Base-by-base conservation (phyloP, 2,113 vertebrate genomes). In the Xiphorhynchus elegans region DNA sequence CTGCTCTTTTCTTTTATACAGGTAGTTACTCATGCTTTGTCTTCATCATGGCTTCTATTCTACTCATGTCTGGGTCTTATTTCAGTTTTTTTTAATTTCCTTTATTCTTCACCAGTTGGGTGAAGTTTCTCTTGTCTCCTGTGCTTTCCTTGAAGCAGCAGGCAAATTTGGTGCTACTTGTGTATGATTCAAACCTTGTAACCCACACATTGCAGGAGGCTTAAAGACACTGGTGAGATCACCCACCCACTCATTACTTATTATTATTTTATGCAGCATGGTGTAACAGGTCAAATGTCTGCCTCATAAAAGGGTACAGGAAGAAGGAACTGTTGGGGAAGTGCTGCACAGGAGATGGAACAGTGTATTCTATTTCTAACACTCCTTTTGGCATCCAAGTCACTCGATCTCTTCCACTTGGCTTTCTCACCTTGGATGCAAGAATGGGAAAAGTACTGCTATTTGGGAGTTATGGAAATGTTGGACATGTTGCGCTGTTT, bases 261-360 rank as follows among this genome's bases (percentile, higher is more conserved):
- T 64, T 91, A 84, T 62, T 90, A 79, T 94, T 95, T 95, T 58
- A 93, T 84, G 93, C 75, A 68, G 94, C 87, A 87, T 83, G 83
- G 75, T 86, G 85, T 83, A 90, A 84, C 88, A 94, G 95, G 95
- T 96, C 95, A 96, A 95, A 89, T 92, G 90, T 94, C 87, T 94
- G 83, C 64, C 85, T 95, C 0, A 5, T 90, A 93, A 84, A 95
- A 93, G 75, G 72, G 59, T 59, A 40, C 47, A 47, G 0, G 0
- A 16, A 44, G 80, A 85, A 56, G 1, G 0, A 89, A 17, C 29
- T 1, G 2, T 16, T 23, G 59, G 1, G 6, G 46, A 55, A 37
- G 35, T 12, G 58, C 63, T 63, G 47, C 49, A 9, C 63, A 72
- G 85, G 72, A 87, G 86, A 20, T 28, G 75, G 90, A 93, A 77